Base-by-base conservation (phyloP, 2,113 vertebrate genomes). In the Anhinga anhinga region DNA sequence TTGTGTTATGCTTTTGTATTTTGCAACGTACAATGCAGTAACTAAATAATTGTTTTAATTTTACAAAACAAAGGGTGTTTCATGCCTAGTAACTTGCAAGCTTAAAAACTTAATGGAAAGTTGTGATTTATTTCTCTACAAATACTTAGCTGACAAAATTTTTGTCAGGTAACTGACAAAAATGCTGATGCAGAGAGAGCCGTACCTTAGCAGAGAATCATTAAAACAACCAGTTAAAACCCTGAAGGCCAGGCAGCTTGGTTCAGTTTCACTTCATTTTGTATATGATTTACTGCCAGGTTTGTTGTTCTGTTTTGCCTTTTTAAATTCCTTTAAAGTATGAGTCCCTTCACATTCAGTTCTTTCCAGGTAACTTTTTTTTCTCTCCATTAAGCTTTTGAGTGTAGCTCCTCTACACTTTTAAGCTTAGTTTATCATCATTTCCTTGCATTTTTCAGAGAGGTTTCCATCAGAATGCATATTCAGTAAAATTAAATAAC, bases 401-500 rank as follows among this genome's bases (percentile, higher is more conserved):
- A 62, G 26, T 12, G 9, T 70, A 53, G 30, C 34, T 83, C 52
- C 13, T 10, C 23, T 25, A n/a, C 5, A 11, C 9, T 36, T 66
- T 62, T 20, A 38, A 76, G 18, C 52, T 70, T 38, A 55, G 7
- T 29, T 83, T 83, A 88, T 25, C 36, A 17, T 36, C 36, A 49
- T 79, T 79, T 69, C 25, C 38, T 36, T 69, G 7, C 13, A 26
- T 76, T 88, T 93, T 65, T 15, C 61, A 38, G 30, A 85, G 62
- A 65, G 19, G 5, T 72, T 96, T 88, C 56, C 34, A 58, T 82
- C 61, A 25, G 26, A 56, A 22, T 80, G 40, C 8, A 10, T 63
- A 69, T 72, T 91, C 62, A 56, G 26, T 79, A 55, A 82, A 94
- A 86, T 91, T 59, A 91, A 91, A 82, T 82, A 44, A 52, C 34